Base-by-base conservation (phyloP, 2,888 invertebrate genomes). In the Perizoma flavofasciatum region DNA sequence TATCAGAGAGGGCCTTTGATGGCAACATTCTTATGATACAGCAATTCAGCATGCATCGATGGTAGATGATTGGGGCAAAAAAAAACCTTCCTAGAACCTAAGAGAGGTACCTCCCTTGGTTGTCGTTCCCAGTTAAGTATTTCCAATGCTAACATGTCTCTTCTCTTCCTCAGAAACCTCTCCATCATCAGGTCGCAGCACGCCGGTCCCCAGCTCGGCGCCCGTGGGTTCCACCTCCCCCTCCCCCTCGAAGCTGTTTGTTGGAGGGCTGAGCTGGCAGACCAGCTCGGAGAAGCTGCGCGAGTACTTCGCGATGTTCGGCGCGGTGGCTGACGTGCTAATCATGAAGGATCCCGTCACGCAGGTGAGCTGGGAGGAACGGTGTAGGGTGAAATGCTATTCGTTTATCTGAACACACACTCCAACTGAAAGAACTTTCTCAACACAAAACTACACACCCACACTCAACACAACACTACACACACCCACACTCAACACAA, bases 311-410 rank as follows among this genome's bases (percentile, higher is more conserved):
- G 96, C 96, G 58, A 97, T 97, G 96, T 98, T 97, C 77, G 98
- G 98, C 60, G 95, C 96, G 5, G 97, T 98, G 69, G 96, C 97
- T 39, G 97, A 98, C 83, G 97, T 98, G 58, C 94, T 97, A 66
- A 97, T 98, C 78, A 97, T 98, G 97, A 97, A 97, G 92, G 97
- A 98, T 87, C 97, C 97, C 0, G 96, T 97, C 43, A 97, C 97
- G 68, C 97, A 97, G 96, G 97, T 97, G 68, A 79, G 85, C 45
- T 45, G 22, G 5, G 33, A 8, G 5, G 22, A 5, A 11, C n/a
- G 33, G 4, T 40, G 45, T 50, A 54, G 57, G 61, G 52, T 56
- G 55, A 40, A 45, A 56, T 55, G 52, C 7, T 22, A 0, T n/a
- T n/a, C 3, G 7, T 7, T 37, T 37, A 6, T 5, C 37, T 37